Percentiles rank a stretch among this genome's conserved stretches.
Evolutionary conservation across 1,140 invertebrate genomes (phyloP).

Genomic region (Rhynchophorus ferrugineus): DNA sequence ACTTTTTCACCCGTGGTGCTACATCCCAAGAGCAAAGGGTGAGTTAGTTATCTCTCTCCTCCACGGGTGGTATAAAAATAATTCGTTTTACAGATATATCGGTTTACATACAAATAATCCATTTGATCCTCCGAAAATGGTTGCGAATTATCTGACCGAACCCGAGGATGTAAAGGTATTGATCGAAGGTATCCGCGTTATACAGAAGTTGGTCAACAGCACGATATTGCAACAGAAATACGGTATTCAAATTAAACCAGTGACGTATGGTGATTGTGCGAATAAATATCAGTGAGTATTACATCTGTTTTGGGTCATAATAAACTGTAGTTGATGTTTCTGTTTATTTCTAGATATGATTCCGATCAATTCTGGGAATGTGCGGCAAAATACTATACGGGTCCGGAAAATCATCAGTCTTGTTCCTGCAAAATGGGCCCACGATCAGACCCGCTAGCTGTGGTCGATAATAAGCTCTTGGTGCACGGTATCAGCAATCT

Average conservation of each 20-base stretch:
- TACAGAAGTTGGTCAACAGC: constrained; percentile 60
- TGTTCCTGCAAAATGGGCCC: constrained; percentile 78
- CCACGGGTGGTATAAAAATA: background rate
- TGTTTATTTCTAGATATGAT: constrained; percentile 56
- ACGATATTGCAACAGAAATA: constrained; percentile 63
- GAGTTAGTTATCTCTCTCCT: too few species aligned
- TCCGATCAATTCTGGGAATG: constrained; percentile 77
- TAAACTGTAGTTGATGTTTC: too few species aligned
- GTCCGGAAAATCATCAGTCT: constrained; percentile 78
- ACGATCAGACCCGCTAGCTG: constrained; percentile 54
- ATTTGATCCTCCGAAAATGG: constrained; percentile 67
- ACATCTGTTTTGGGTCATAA: too few species aligned
- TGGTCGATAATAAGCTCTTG: constrained; percentile 62
- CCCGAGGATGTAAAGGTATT: constrained; percentile 65
- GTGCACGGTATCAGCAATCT: constrained; percentile 63
- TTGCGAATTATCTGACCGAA: constrained; percentile 74
- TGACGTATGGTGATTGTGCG: constrained; percentile 34
- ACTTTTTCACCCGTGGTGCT: constrained; percentile 63
- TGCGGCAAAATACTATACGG: constrained; percentile 63
- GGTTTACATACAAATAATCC: constrained; percentile 67
- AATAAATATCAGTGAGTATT: constrained; percentile 42
- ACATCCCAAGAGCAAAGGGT: constrained; percentile 74
- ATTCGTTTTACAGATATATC: constrained; percentile 8
- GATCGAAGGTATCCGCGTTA: constrained; percentile 56
- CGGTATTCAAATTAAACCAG: constrained; percentile 49